phyloP scores from a whole-genome alignment of 1,140 invertebrate genomes.

The Hesperophylax magnus region DNA sequence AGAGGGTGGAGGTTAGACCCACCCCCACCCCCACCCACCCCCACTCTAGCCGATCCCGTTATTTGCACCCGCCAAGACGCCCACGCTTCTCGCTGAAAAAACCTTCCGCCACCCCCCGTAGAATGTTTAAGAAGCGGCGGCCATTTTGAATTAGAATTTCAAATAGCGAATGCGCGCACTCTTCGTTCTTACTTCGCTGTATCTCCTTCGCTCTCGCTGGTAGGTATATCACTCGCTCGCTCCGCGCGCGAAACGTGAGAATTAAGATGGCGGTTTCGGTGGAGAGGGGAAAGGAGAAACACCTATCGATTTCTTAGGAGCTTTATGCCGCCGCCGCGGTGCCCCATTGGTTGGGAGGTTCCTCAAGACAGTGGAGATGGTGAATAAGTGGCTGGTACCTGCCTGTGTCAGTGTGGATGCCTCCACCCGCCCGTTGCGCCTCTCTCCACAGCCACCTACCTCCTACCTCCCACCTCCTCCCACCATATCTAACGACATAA shows the following conservation, averaged over 20 bases:
- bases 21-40: neutral
- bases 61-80: neutral
- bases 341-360: slow-evolving; percentile 17
- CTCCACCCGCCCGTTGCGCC: no score
- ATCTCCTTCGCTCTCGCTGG: neutral
- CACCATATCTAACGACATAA: no score
- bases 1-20: neutral
- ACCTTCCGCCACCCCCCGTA: slow-evolving; percentile 2
- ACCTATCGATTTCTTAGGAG: slow-evolving; percentile 48
- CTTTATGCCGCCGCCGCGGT: slow-evolving; percentile 32
- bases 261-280: slow-evolving; percentile 32
- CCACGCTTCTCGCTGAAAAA: neutral
- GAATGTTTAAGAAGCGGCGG: slow-evolving; percentile 41
- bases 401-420: neutral
- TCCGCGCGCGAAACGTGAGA: slow-evolving; percentile 32
- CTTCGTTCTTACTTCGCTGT: no score
- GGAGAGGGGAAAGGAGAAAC: neutral
- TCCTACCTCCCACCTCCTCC: no score
- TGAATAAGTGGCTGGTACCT: neutral
- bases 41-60: neutral
- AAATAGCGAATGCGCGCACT: slow-evolving; percentile 9
- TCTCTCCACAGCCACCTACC: no score
- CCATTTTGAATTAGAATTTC: slow-evolving; percentile 41
- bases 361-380: slow-evolving; percentile 20
- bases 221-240: neutral